These are phyloP conservation scores for Tenthredo scrophulariae DNA, from an alignment of 2,888 invertebrate species.

Conservation along the genomic window DNA sequence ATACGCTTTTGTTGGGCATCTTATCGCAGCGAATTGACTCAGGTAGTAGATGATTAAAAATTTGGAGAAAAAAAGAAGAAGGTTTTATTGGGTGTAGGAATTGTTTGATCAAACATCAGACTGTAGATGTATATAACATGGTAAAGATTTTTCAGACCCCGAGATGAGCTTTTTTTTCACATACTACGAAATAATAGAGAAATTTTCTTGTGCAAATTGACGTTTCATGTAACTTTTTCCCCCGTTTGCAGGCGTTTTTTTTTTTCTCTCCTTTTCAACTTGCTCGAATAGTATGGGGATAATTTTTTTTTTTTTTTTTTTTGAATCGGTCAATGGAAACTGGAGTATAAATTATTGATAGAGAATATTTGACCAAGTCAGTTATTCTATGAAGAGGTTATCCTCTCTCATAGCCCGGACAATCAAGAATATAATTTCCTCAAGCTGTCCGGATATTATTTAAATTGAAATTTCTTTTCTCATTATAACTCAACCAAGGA, in stretches of 20 bases:
- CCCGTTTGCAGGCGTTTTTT: not conserved
- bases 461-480: slow-evolving; percentile 78
- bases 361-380: not conserved
- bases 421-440: slow-evolving; percentile 74
- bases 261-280: not conserved
- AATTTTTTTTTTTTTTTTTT: not conserved
- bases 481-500: slow-evolving; percentile 76
- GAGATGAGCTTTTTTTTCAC: not conserved
- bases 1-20: not conserved
- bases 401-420: slow-evolving; percentile 50
- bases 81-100: not conserved
- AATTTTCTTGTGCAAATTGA: slow-evolving; percentile 1
- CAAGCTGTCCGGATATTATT: slow-evolving; percentile 72
- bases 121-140: not conserved
- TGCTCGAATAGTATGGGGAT: not conserved
- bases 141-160: not conserved
- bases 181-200: not conserved
- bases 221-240: not conserved
- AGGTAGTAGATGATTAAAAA: not conserved
- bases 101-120: not conserved
- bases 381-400: not conserved
- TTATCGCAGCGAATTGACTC: not conserved
- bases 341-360: not conserved
- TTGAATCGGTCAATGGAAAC: not conserved
- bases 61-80: not conserved